These are phyloP conservation scores for Pinna nobilis DNA, from an alignment of 1,140 invertebrate species.

Conservation along the genomic window DNA sequence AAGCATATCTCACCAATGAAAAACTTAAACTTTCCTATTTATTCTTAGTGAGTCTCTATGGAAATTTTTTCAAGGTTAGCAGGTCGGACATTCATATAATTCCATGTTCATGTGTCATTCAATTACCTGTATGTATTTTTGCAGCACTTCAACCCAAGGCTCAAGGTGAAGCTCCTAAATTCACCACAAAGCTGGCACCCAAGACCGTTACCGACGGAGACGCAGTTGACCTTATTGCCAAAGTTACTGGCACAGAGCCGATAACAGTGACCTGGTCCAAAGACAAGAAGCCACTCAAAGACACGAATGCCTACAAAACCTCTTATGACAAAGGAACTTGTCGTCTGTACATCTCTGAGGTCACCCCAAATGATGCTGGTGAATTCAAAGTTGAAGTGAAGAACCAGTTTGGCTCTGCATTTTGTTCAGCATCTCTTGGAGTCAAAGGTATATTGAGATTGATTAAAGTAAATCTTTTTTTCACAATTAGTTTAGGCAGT, in stretches of 20 bases:
- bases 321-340: slow-evolving; percentile 61
- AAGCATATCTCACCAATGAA: no score
- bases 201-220: slow-evolving; percentile 67
- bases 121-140: background rate
- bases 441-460: no score
- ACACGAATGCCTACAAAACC: slow-evolving; percentile 48
- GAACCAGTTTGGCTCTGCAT: slow-evolving; percentile 90
- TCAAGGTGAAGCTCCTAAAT: slow-evolving; percentile 60
- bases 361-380: slow-evolving; percentile 94
- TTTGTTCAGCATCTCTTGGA: slow-evolving; percentile 60
- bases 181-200: slow-evolving; percentile 63
- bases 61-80: no score
- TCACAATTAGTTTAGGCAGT: no score
- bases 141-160: slow-evolving; percentile 56
- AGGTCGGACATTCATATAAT: no score
- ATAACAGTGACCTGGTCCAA: slow-evolving; percentile 67
- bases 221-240: slow-evolving; percentile 66
- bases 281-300: slow-evolving; percentile 62
- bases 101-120: no score
- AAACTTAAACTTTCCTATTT: no score
- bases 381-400: slow-evolving; percentile 94
- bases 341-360: slow-evolving; percentile 85
- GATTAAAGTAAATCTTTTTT: no score
- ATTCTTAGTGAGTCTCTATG: no score
- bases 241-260: slow-evolving; percentile 72